Evolutionary conservation across 2,113 vertebrate genomes (phyloP).

Genomic region (Caranx melampygus): DNA sequence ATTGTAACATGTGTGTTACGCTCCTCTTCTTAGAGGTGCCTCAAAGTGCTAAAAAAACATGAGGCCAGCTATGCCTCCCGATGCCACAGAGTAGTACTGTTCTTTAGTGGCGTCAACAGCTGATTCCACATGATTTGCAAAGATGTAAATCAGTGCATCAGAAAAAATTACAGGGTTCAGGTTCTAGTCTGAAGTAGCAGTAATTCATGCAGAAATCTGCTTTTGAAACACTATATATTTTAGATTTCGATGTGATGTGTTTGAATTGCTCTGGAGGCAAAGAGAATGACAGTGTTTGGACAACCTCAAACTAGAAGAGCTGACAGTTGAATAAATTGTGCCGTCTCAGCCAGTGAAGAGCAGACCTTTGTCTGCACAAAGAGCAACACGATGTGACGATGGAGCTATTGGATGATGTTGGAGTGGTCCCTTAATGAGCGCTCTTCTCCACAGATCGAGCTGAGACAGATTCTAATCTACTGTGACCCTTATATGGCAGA

Average conservation of each 20-base stretch:
- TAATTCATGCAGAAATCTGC: neutral
- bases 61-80: conserved; percentile 27
- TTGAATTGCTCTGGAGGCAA: neutral
- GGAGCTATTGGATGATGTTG: neutral
- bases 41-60: conserved; percentile 25
- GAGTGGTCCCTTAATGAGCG: conserved; percentile 19
- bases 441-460: conserved; percentile 88
- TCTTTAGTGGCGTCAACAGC: conserved; percentile 54
- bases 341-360: neutral
- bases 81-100: conserved; percentile 19
- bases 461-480: conserved; percentile 90
- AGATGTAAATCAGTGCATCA: conserved; percentile 9
- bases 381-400: conserved; percentile 2
- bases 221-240: neutral
- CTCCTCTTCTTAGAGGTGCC: conserved; percentile 16
- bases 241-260: neutral
- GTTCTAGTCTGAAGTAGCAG: conserved; percentile 11
- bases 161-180: neutral
- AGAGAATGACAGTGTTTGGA: neutral
- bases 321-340: conserved; percentile 13
- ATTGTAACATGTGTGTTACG: conserved; percentile 20
- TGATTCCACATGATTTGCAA: conserved; percentile 31
- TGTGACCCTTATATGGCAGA: conserved; percentile 88
- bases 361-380: conserved; percentile 18
- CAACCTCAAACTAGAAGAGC: neutral